Percentiles rank a stretch among this genome's conserved stretches.
Evolutionary conservation across 2,797 vertebrate genomes (phyloP).

Genomic region (Clarias platycephalus): DNA sequence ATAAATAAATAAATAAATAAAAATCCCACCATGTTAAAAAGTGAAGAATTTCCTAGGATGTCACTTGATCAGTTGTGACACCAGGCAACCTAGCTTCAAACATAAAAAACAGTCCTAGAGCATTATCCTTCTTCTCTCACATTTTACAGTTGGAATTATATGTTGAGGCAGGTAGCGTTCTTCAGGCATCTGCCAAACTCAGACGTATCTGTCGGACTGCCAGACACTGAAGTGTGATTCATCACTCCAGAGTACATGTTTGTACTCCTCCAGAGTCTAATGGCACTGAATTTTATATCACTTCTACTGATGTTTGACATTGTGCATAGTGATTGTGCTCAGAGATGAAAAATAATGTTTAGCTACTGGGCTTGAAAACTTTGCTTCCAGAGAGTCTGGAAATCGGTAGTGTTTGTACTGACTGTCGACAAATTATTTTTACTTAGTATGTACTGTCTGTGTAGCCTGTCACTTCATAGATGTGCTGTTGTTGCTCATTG

Average conservation of each 20-base stretch:
- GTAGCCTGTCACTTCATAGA: not conserved
- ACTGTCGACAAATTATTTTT: not conserved
- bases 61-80: not conserved
- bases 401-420: not conserved
- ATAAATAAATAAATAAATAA: not conserved
- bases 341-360: slow-evolving; percentile 5
- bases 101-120: not conserved
- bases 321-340: not conserved
- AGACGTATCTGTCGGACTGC: slow-evolving; percentile 23
- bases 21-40: not conserved
- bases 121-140: not conserved
- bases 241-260: slow-evolving; percentile 37
- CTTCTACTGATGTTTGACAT: slow-evolving; percentile 22
- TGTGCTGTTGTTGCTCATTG: slow-evolving; percentile 24
- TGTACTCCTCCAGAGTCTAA: slow-evolving; percentile 20
- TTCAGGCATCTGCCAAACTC: slow-evolving; percentile 25
- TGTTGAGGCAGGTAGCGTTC: slow-evolving; percentile 25
- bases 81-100: not conserved
- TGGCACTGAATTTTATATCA: slow-evolving; percentile 18
- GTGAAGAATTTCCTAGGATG: not conserved
- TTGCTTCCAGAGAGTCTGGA: slow-evolving; percentile 2
- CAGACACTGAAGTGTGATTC: slow-evolving; percentile 32
- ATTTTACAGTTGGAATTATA: slow-evolving; percentile 34
- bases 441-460: slow-evolving; percentile 12
- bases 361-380: slow-evolving; percentile 8